These are phyloP conservation scores for Fistularia tabacaria DNA, from an alignment of 2,797 vertebrate species.

Conservation along the genomic window DNA sequence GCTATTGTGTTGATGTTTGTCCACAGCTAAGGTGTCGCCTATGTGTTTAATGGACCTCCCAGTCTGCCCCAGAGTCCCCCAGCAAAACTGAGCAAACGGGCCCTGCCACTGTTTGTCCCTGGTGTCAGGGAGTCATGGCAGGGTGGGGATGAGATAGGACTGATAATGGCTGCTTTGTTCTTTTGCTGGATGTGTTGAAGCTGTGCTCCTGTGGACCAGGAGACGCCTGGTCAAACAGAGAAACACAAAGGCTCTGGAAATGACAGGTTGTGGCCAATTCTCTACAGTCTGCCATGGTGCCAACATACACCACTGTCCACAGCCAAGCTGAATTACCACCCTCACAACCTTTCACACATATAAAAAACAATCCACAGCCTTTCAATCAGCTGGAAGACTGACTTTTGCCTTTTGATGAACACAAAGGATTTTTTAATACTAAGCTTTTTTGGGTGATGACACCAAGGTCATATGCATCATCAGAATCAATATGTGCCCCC, in stretches of 20 bases:
- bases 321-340: conserved; percentile 62
- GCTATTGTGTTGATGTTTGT: conserved; percentile 72
- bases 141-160: conserved; percentile 63
- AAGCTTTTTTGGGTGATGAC: conserved; percentile 54
- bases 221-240: conserved; percentile 77
- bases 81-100: conserved; percentile 37
- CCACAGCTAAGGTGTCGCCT: conserved; percentile 70
- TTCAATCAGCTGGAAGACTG: conserved; percentile 66
- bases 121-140: conserved; percentile 45
- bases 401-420: conserved; percentile 67
- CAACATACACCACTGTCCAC: conserved; percentile 60
- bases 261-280: conserved; percentile 58
- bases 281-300: conserved; percentile 64
- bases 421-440: conserved; percentile 59
- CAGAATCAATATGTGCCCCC: conserved; percentile 39
- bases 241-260: conserved; percentile 68
- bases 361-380: conserved; percentile 64
- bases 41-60: conserved; percentile 71
- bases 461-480: conserved; percentile 46
- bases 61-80: conserved; percentile 56
- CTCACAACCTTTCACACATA: conserved; percentile 70
- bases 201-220: conserved; percentile 67
- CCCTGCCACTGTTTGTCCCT: conserved; percentile 60
- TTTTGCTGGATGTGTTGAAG: conserved; percentile 57
- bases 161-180: conserved; percentile 75